phyloP scores from a whole-genome alignment of 2,888 invertebrate species.

The Tillus elongatus region DNA sequence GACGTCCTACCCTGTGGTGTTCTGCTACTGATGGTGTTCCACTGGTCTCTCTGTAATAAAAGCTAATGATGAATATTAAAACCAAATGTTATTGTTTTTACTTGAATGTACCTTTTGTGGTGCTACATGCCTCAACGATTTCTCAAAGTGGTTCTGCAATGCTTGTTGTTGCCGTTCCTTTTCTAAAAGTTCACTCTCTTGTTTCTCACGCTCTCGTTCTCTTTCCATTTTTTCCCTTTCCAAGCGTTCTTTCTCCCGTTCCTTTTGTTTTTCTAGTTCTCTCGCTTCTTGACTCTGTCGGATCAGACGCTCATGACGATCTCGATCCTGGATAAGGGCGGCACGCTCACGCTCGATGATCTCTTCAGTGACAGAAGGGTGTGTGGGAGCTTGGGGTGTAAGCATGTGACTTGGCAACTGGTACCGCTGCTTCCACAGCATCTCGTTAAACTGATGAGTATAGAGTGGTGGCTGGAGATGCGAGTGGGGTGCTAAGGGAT shows the following conservation, averaged over 20 bases:
- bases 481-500: constrained; percentile 35
- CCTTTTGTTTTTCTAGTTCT: constrained; percentile 52
- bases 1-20: constrained; percentile 37
- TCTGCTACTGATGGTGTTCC: constrained; percentile 50
- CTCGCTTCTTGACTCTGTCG: constrained; percentile 60
- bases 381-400: constrained; percentile 40
- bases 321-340: constrained; percentile 52
- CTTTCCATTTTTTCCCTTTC: constrained; percentile 44
- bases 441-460: constrained; percentile 41
- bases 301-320: constrained; percentile 55
- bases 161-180: constrained; percentile 58
- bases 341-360: constrained; percentile 45
- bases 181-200: constrained; percentile 42
- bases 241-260: constrained; percentile 44
- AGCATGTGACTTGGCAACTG: constrained; percentile 44
- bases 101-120: constrained; percentile 57
- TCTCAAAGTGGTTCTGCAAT: constrained; percentile 83
- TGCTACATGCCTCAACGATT: constrained; percentile 69
- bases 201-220: constrained; percentile 53
- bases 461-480: constrained; percentile 29
- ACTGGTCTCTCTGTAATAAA: constrained; percentile 44
- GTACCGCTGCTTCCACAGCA: constrained; percentile 52
- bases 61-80: not conserved
- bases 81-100: too few species aligned
- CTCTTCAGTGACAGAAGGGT: constrained; percentile 41